Evolutionary conservation across 92 coral and sea anemone species (phyloP), one percentile per base, ranked within the genome.

Genomic region (Diadumene lineata): DNA sequence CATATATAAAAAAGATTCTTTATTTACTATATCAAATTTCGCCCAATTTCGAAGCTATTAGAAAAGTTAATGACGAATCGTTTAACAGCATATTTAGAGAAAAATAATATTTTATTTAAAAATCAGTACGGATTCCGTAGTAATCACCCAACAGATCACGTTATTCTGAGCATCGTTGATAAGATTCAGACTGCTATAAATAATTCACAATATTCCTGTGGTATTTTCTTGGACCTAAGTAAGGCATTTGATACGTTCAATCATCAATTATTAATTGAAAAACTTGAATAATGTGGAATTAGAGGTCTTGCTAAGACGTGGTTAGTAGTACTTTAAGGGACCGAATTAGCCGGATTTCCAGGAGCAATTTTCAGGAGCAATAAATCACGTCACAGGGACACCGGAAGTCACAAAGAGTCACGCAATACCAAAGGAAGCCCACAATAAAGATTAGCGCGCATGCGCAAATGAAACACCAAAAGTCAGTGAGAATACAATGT

Each of bases 231-330:
- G n/a, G n/a, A n/a, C n/a, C 22, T 56, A 11, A 56, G 62, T 56
- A 56, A 56, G 22, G 62, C 62, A 25, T 56, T 56, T 56, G 62
- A 56, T 56, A 56, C 62, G 62, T 31, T 68, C 17, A 43, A 38
- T 23, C 30, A 68, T 68, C n/a, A 68, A 8, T 16, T 68, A n/a
- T 68, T 68, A 18, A 24, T 34, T 32, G 43, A 68, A 38, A 56
- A 56, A 44, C 51, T 44, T 44, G 10, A 44, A 44, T 44, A 44
- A 44, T 9, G 9, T 44, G 51, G 51, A 8, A 8, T 44, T 44
- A 17, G 9, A 44, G 9, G 51, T 44, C 17, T 44, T 44, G 9
- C 51, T 44, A 17, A 17, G 10, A 44, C 9, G 9, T 17, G 51
- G 17, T 44, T 44, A 44, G 51, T 44, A 44, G 51, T 44, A 44